A percentile compares a stretch with the other conserved stretches of the same genome.
These are phyloP conservation scores for Mayetiola destructor DNA, from an alignment of 2,888 invertebrate genomes.

Conservation along the genomic window DNA sequence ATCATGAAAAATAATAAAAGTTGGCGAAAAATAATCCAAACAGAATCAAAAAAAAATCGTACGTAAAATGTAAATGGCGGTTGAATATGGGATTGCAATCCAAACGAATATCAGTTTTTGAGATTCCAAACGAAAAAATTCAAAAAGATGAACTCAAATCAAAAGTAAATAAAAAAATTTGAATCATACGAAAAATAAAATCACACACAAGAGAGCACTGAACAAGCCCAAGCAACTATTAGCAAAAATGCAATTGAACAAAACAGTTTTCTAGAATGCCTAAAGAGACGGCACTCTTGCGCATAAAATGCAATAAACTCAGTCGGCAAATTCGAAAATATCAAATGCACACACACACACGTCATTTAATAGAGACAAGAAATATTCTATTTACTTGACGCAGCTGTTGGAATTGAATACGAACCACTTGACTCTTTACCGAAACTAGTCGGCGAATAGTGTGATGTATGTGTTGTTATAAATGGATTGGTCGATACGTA, in stretches of 20 bases:
- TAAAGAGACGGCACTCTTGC: no score
- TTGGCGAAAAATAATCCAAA: not conserved
- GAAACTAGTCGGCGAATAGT: conserved; percentile 24
- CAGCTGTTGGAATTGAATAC: conserved; percentile 17
- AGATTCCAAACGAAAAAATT: not conserved
- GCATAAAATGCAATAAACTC: no score
- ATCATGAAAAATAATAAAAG: not conserved
- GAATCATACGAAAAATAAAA: not conserved
- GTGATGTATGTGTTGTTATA: conserved; percentile 16
- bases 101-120: no score
- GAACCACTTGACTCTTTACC: conserved; percentile 20
- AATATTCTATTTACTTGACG: conserved; percentile 21
- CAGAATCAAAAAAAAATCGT: not conserved
- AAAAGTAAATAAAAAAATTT: not conserved
- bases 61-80: not conserved
- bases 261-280: not conserved
- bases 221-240: not conserved
- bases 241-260: not conserved
- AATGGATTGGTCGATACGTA: conserved; percentile 18
- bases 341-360: not conserved
- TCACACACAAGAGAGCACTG: not conserved
- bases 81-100: not conserved
- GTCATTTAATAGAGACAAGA: not conserved
- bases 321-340: not conserved
- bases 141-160: not conserved